Percentiles rank a stretch among this genome's conserved stretches.
phyloP scores from a whole-genome alignment of 2,888 invertebrate species.

The Anoplius nigerrimus region DNA sequence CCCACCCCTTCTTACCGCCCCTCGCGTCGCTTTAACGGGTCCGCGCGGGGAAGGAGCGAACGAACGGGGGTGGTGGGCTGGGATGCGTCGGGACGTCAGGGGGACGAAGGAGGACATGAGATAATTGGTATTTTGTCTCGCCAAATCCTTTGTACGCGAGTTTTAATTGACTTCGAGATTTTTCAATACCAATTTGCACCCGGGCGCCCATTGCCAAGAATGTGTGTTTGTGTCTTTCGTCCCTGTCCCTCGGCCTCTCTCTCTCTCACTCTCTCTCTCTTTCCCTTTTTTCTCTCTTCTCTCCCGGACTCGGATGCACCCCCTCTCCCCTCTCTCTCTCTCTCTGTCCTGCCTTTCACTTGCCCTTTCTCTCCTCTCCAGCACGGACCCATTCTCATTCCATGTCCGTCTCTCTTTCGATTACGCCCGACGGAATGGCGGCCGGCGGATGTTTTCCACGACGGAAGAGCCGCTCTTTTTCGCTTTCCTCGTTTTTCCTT shows the following conservation, averaged over 20 bases:
- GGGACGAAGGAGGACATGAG: constrained; percentile 52
- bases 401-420: not conserved
- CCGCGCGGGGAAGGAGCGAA: constrained; percentile 10
- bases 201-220: constrained; percentile 43
- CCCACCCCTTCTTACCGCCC: constrained; percentile 16
- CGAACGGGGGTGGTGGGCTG: constrained; percentile 38
- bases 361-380: not conserved
- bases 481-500: not conserved
- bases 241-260: not conserved
- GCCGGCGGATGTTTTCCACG: constrained; percentile 39
- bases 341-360: not conserved
- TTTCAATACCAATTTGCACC: constrained; percentile 65
- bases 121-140: constrained; percentile 71
- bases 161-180: constrained; percentile 69
- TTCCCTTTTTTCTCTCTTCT: not conserved
- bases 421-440: constrained; percentile 51
- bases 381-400: not conserved
- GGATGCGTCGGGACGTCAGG: constrained; percentile 32
- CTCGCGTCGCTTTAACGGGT: not conserved
- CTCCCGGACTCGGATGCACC: not conserved
- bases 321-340: not conserved
- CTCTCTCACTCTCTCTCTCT: too few relatives aligned
- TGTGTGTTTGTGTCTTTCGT: constrained; percentile 5
- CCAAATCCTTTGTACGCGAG: constrained; percentile 65
- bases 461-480: constrained; percentile 14